Evolutionary conservation across 64 coral and sea anemone species (phyloP), one percentile per base, ranked within the genome.

Genomic region (Montipora sp.): DNA sequence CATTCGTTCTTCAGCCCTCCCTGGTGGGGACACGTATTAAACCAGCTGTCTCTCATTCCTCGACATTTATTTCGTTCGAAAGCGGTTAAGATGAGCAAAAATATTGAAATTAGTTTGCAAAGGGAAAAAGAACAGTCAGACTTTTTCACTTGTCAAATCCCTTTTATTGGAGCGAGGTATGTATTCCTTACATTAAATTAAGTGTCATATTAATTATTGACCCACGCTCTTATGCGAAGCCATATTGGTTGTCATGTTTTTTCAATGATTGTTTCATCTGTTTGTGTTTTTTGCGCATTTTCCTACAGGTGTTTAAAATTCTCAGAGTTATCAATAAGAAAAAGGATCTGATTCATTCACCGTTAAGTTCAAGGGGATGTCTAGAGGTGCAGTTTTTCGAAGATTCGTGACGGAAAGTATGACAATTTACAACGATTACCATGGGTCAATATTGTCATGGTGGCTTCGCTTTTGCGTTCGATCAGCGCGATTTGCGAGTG

Each of bases 401-500:
- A 24, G 36, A 47, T 20, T 84, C 16, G 6, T 20, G 7, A 68
- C 60, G 53, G 23, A 84, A 11, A 60, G 47, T 12, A 0, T 19
- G 66, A 10, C 19, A 27, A 63, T 10, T 5, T 50, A 0, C 15
- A 81, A 61, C 15, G 4, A 47, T 2, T 47, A 47, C 5, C 36
- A 27, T 36, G 36, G 36, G 36, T 36, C 36, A 36, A 36, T 36
- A 15, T 48, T 68, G 36, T 8, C 45, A 20, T 16, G 36, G 60
- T 67, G 68, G 47, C 1, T 68, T 7, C 60, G 7, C 63, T 80
- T 7, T n/a, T 84, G 24, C 36, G 59, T 24, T 5, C 27, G 81
- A 67, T 84, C 68, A 48, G 60, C 60, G 14, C 27, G 81, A 67
- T 84, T 84, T 69, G 60, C 60, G 12, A 67, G 81, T 36, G 60